A percentile compares a stretch with the other conserved stretches of the same genome.
Evolutionary conservation across 2,113 vertebrate species (phyloP).

Genomic region (Scatophagus argus): DNA sequence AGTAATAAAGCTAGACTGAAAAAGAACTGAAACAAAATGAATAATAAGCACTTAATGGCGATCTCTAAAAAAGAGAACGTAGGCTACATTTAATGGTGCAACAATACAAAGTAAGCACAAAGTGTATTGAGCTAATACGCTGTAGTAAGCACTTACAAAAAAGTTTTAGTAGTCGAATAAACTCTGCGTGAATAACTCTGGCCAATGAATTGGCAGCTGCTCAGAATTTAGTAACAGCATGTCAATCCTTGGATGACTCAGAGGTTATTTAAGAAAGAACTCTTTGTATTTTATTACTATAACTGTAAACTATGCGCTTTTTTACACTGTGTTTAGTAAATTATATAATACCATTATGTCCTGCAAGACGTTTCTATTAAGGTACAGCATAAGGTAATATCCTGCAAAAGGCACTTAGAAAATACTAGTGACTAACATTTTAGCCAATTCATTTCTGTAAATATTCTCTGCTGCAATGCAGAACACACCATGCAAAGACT

Average conservation of each 20-base stretch:
- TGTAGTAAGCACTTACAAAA: constrained; percentile 19
- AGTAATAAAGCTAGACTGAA: background rate
- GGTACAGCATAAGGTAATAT: background rate
- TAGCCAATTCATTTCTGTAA: background rate
- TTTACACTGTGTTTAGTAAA: background rate
- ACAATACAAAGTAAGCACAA: constrained; percentile 12
- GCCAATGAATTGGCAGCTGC: constrained; percentile 23
- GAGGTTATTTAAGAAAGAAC: background rate
- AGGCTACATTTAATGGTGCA: background rate
- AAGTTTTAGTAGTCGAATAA: constrained; percentile 19
- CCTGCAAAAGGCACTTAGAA: background rate
- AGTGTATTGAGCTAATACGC: background rate
- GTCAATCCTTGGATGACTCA: constrained; percentile 29
- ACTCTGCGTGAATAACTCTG: constrained; percentile 30
- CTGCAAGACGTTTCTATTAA: background rate
- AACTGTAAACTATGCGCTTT: background rate
- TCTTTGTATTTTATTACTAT: constrained; percentile 21
- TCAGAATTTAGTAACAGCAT: constrained; percentile 17
- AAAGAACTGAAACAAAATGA: background rate
- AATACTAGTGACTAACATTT: background rate
- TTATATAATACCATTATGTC: background rate
- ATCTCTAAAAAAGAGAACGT: background rate
- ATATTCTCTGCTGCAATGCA: background rate
- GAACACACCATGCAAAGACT: constrained; percentile 15
- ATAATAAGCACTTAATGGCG: background rate